Evolutionary conservation across 2,888 invertebrate genomes (phyloP).

Genomic region (Agrotis puta): DNA sequence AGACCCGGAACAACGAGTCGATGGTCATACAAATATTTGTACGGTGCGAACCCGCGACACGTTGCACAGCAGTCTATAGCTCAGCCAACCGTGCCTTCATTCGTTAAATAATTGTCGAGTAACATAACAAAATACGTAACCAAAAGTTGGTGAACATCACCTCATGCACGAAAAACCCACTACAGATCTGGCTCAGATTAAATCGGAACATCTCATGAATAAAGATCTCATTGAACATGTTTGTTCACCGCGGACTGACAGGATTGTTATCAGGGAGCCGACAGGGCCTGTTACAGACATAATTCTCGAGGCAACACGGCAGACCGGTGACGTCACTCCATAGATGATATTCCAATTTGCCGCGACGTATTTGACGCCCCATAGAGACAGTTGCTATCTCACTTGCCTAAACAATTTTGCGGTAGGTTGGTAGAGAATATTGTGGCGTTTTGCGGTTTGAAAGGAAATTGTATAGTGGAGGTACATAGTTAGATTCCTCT

Average conservation of each 20-base stretch:
- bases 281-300: constrained; percentile 69
- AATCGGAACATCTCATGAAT: constrained; percentile 72
- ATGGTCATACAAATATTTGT: too few relatives aligned
- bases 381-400: constrained; percentile 42
- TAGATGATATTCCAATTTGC: constrained; percentile 63
- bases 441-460: constrained; percentile 17
- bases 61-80: too few relatives aligned
- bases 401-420: constrained; percentile 37
- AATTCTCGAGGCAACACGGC: constrained; percentile 63
- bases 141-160: constrained; percentile 3
- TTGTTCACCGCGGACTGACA: constrained; percentile 67
- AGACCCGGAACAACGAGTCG: too few relatives aligned
- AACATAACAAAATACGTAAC: neutral
- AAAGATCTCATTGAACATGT: constrained; percentile 71
- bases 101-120: neutral
- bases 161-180: constrained; percentile 22
- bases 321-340: constrained; percentile 66
- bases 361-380: constrained; percentile 52
- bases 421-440: constrained; percentile 2
- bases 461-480: neutral
- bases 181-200: constrained; percentile 51
- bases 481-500: neutral
- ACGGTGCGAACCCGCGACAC: too few relatives aligned
- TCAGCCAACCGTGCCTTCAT: too few relatives aligned
- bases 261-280: constrained; percentile 66